Conservation (phyloP, 2,113 vertebrate species). For the Oryzias woworae region DNA sequence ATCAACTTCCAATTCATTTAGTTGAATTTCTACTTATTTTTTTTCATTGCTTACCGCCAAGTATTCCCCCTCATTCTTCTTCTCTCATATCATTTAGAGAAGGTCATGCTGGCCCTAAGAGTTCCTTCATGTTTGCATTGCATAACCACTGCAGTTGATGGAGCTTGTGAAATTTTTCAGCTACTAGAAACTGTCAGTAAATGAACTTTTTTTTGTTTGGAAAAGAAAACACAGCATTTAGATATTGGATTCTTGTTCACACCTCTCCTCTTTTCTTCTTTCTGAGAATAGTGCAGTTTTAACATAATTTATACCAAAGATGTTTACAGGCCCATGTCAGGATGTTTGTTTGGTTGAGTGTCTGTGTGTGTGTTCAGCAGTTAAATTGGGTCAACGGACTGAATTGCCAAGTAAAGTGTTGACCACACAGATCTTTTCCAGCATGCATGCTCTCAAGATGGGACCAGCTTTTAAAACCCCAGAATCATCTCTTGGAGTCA, state of each 20-base stretch:
- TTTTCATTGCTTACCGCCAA: not conserved
- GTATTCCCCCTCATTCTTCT: not conserved
- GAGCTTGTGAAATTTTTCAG: conserved; percentile 65
- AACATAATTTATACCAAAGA: conserved; percentile 4
- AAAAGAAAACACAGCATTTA: too few species aligned
- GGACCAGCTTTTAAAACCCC: conserved; percentile 40
- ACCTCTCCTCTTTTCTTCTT: not conserved
- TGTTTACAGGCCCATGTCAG: conserved; percentile 6
- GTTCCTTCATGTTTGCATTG: conserved; percentile 48
- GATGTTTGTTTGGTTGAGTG: conserved; percentile 8
- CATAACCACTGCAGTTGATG: conserved; percentile 39
- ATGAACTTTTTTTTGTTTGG: too few species aligned
- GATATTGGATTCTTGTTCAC: not conserved
- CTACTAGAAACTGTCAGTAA: conserved; percentile 36
- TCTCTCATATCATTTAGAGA: conserved; percentile 14
- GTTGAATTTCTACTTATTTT: too few species aligned
- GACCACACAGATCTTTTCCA: conserved; percentile 56
- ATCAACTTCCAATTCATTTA: too few species aligned
- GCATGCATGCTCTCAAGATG: too few species aligned
- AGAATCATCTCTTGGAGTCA: conserved; percentile 50
- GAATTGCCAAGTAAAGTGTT: conserved; percentile 55
- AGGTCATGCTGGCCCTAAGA: conserved; percentile 22
- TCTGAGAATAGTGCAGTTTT: conserved; percentile 9
- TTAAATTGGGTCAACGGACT: conserved; percentile 28
- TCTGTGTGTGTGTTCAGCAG: conserved; percentile 18